Evolutionary conservation across 2,888 invertebrate species (phyloP), one percentile per base, ranked within the genome.

Genomic region (Strigamia maritima): DNA sequence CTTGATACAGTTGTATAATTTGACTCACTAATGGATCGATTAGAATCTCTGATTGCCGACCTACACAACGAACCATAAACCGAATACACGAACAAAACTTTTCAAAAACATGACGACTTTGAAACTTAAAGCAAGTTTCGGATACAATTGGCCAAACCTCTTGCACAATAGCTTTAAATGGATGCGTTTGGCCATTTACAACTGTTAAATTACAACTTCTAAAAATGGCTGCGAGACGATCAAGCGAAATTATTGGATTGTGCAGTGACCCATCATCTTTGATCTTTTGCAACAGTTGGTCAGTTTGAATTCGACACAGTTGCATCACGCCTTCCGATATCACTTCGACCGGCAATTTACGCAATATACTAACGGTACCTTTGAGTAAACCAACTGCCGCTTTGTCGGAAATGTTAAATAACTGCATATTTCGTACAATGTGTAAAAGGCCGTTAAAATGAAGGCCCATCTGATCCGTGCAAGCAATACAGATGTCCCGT

Each of bases 91-190:
- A 91, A 85, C 97, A 97, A 84, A 93, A 91, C 82, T 97, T 90
- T 88, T 99, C 98, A 91, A 96, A 94, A 54, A 96, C 90, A 82
- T 96, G 90, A 14, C 91, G 87, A 87, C 96, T 95, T 86, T 93
- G 92, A 86, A 91, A 96, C 87, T 91, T 92, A 81, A 91, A 90
- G 87, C 93, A 92, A 1, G 92, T 90, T 76, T 90, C 90, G 0
- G 93, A 92, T 80, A 97, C 87, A 75, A 94, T 89, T 35, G 95
- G 95, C 96, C 97, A 97, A 81, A 94, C 89, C 86, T 90, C 89
- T 79, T 87, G 86, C 35, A 90, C 86, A 14, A 89, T 89, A 80
- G 86, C 85, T 85, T 89, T 88, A 85, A 90, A 90, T 4, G 92
- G 92, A 87, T 92, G 92, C 49, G 88, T 85, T 81, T 88, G 87